Evolutionary conservation across 2,797 vertebrate species (phyloP), one percentile per base, ranked within the genome.

Genomic region (Melanotaenia maccullochi): DNA sequence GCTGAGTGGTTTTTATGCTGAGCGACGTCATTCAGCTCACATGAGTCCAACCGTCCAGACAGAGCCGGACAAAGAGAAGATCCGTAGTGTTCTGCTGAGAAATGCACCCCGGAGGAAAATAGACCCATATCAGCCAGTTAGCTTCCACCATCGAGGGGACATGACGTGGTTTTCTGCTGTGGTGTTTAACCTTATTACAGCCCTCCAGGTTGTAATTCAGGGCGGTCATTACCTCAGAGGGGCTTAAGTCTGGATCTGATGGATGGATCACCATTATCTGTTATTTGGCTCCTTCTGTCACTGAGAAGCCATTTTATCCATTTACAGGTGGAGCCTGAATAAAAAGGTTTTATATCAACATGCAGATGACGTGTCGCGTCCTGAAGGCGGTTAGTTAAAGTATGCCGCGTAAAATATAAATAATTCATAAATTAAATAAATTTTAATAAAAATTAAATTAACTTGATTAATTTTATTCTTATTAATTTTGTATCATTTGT

Each of bases 111-210:
- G 54, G 66, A 77, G 79, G 65, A 44, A 81, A 86, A 87, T 81
- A 61, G 80, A 75, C 44, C 59, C 66, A 66, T 63, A 82, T 88
- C 64, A 83, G 70, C 80, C 73, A 88, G 87, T 90, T 88, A 88
- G 72, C 76, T 78, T 60, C 68, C 18, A 2, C 24, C 1, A 18
- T 60, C 57, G 60, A 38, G 79, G 77, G 81, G 60, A 72, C 73
- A 75, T 69, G 77, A 69, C 83, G 62, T n/a, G 49, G 56, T 78
- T 82, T 83, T 91, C 80, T 75, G 81, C 62, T 14, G 24, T 49
- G 76, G 59, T 78, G 68, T 77, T 87, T 83, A 89, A 90, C 79
- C 85, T 84, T 66, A 85, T 86, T 84, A 86, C 18, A 64, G 76
- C 60, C 61, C 75, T 70, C 56, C 24, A 22, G 69, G 74, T 73